Evolutionary conservation across 2,113 vertebrate genomes (phyloP).

Genomic region (Pelodiscus sinensis): DNA sequence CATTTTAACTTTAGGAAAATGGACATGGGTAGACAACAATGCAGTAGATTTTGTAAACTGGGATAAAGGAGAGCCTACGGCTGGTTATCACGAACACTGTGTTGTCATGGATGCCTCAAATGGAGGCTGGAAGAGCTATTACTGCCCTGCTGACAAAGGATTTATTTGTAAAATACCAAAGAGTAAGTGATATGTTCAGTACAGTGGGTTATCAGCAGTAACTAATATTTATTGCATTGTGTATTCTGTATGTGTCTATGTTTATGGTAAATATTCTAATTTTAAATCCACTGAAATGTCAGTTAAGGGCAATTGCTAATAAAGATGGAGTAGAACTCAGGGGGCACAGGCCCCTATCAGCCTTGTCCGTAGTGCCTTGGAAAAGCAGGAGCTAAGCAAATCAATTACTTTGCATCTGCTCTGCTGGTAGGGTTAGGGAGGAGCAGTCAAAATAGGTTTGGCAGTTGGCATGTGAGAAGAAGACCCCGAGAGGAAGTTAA

Average conservation of each 20-base stretch:
- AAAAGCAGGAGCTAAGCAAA: too few species aligned
- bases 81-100: conserved; percentile 74
- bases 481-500: too few species aligned
- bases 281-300: neutral
- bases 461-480: too few species aligned
- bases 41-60: conserved; percentile 91
- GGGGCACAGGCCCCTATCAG: too few species aligned
- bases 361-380: too few species aligned
- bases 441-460: too few species aligned
- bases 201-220: neutral
- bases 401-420: too few species aligned
- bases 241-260: neutral
- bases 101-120: conserved; percentile 80
- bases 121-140: conserved; percentile 83
- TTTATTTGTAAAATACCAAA: conserved; percentile 94
- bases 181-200: conserved; percentile 78
- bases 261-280: neutral
- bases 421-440: too few species aligned
- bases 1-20: conserved; percentile 70
- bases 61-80: conserved; percentile 78
- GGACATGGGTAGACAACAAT: conserved; percentile 90
- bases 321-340: too few species aligned
- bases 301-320: neutral
- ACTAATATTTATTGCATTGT: neutral
- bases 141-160: conserved; percentile 81